phyloP scores from a whole-genome alignment of 1,140 invertebrate genomes.

The Drosophila pseudoobscura region DNA sequence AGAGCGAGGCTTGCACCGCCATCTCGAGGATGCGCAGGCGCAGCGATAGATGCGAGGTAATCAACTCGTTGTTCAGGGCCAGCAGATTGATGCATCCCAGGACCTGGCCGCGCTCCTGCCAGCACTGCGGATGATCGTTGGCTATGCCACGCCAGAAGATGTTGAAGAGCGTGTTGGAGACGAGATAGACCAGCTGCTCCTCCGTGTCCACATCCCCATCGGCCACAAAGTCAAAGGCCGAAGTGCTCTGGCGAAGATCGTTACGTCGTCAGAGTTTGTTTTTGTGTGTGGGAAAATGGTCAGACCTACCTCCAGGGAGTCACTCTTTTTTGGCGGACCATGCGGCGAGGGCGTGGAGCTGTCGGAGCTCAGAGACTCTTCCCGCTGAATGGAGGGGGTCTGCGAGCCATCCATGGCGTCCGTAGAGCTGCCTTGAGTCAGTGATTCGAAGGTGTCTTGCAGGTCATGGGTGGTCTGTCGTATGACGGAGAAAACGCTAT shows the following conservation, averaged over 20 bases:
- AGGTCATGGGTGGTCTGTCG: constrained; percentile 85
- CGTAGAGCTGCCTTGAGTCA: constrained; percentile 63
- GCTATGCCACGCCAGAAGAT: constrained; percentile 87
- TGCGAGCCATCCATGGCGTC: constrained; percentile 50
- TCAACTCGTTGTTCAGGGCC: constrained; percentile 86
- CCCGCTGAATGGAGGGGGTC: constrained; percentile 54
- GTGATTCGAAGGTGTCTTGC: constrained; percentile 83
- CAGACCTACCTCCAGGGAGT: constrained; percentile 57
- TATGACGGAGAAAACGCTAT: constrained; percentile 84
- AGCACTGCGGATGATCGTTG: constrained; percentile 85
- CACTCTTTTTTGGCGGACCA: constrained; percentile 57
- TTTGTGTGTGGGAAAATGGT: fast-evolving
- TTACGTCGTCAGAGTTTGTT: neutral
- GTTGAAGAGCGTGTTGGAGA: constrained; percentile 85
- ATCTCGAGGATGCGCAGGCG: constrained; percentile 87
- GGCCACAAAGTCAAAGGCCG: constrained; percentile 74
- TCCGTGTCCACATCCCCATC: constrained; percentile 84
- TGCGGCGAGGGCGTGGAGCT: constrained; percentile 76
- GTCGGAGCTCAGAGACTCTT: constrained; percentile 76
- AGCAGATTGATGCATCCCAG: constrained; percentile 87
- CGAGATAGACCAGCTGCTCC: constrained; percentile 86
- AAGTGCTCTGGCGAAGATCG: constrained; percentile 40
- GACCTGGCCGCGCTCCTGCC: constrained; percentile 87
- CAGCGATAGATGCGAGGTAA: constrained; percentile 85
- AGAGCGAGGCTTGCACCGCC: constrained; percentile 85